Evolutionary conservation across 2,113 vertebrate genomes (phyloP).

Genomic region (Manacus vitellinus): DNA sequence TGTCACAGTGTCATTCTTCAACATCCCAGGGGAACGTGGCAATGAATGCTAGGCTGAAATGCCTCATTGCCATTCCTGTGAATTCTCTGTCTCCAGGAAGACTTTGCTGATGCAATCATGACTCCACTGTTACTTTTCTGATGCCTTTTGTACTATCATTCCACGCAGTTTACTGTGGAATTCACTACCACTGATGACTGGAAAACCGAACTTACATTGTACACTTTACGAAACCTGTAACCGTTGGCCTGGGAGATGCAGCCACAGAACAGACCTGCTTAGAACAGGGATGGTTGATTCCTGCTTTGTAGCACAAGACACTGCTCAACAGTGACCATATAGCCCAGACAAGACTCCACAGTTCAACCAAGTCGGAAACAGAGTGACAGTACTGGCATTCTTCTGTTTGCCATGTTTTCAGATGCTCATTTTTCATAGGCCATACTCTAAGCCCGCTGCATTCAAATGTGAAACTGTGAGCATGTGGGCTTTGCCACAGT

Average conservation of each 20-base stretch:
- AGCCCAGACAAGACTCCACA: neutral
- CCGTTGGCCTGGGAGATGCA: neutral
- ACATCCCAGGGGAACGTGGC: neutral
- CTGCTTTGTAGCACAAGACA: neutral
- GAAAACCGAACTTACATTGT: neutral
- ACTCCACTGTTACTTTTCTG: neutral
- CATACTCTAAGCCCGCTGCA: neutral
- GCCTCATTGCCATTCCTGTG: neutral
- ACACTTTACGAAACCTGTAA: neutral
- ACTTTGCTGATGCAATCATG: neutral
- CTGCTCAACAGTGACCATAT: neutral
- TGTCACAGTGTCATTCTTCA: neutral
- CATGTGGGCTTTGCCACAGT: neutral
- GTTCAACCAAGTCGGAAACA: neutral
- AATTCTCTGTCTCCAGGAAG: neutral
- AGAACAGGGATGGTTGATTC: neutral
- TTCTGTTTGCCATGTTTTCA: neutral
- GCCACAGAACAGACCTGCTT: neutral
- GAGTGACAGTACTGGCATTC: neutral
- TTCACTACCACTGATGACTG: neutral
- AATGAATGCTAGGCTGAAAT: neutral
- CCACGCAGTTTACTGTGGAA: neutral
- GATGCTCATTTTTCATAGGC: neutral
- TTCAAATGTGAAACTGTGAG: neutral
- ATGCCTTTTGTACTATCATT: neutral